Evolutionary conservation across 2,888 invertebrate species (phyloP), one percentile per base, ranked within the genome.

Genomic region (Eledona agricola): DNA sequence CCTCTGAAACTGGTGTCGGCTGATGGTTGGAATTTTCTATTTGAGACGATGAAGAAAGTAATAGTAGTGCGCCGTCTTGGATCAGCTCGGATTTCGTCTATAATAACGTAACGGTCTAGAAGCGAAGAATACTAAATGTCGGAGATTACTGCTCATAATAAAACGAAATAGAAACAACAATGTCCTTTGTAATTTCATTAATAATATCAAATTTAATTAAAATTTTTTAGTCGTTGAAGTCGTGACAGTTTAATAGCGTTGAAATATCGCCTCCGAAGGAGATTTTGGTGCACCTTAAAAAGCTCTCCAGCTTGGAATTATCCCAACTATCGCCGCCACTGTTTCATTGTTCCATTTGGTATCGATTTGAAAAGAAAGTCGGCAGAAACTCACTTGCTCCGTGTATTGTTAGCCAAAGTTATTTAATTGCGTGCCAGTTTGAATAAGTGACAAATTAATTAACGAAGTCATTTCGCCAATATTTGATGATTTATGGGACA

Each of bases 331-430:
- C 32, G 17, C 38, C 42, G 43, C 51, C 34, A 51, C 42, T 51
- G 51, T 34, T 28, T 51, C 35, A 43, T 51, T 51, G 51, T 43
- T 42, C 51, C 35, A 51, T 51, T 51, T 35, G 34, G 34, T 51
- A 51, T 51, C 22, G 51, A 51, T 43, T 51, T 7, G 19, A 6
- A 13, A 26, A 15, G 46, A 42, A 46, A 46, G 46, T 34, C n/a
- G 35, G 35, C 35, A 46, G 15, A 32, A 35, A 46, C 26, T 25
- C 34, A 43, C 15, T 43, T 43, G 23, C 32, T 23, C 32, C 6
- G 31, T 34, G 46, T 46, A 34, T 45, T 26, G 46, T 46, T 46
- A 46, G 34, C 35, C 42, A 31, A 42, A 46, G 25, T 35, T 35
- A 35, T 34, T 46, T 32, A 46, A 42, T 42, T 42, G 29, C 29